Base-by-base conservation (phyloP, 2,888 invertebrate species). In the Eupithecia exiguata region DNA sequence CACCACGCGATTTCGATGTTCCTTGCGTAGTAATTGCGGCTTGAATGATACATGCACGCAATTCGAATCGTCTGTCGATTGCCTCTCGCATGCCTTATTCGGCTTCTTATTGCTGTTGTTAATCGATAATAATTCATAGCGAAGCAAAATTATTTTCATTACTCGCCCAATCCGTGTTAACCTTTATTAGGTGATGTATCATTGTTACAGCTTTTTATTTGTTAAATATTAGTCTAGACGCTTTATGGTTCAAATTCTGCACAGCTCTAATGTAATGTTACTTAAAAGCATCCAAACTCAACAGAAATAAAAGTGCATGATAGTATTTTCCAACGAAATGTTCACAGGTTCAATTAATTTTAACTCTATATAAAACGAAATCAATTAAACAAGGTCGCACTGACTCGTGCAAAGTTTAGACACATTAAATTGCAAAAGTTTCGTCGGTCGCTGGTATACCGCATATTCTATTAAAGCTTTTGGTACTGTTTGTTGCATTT, bases 1-100 rank as follows among this genome's bases (percentile, higher is more conserved):
- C 86, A 89, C 91, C 91, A 92, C 92, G 91, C 92, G 87, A 92
- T 92, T 91, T 88, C 89, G 87, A 86, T 92, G 92, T 93, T 89
- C 87, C 82, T 81, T 87, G 85, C 86, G 86, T 88, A 88, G 92
- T 93, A 91, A 92, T 92, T 92, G 88, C 89, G 84, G 87, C 84
- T 85, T 85, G 87, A 93, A 91, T 92, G 92, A 92, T 92, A 92
- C 90, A 90, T 85, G 91, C 92, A 92, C 91, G 89, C 92, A 87
- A 92, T 88, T 83, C 82, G 80, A 85, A 86, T 87, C 79, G 83
- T 87, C 84, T 84, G 84, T 86, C 83, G 85, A 86, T 87, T 85
- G 74, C 80, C 83, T 78, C 77, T 79, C 81, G 83, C 77, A 78
- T 79, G 79, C 84, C 85, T 85, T 86, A 82, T 88, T 87, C 79